Percentiles rank a stretch among this genome's conserved stretches.
These are phyloP conservation scores for Patiria pectinifera DNA, from an alignment of 53 echinoderm and acorn worm genomes.

Conservation along the genomic window DNA sequence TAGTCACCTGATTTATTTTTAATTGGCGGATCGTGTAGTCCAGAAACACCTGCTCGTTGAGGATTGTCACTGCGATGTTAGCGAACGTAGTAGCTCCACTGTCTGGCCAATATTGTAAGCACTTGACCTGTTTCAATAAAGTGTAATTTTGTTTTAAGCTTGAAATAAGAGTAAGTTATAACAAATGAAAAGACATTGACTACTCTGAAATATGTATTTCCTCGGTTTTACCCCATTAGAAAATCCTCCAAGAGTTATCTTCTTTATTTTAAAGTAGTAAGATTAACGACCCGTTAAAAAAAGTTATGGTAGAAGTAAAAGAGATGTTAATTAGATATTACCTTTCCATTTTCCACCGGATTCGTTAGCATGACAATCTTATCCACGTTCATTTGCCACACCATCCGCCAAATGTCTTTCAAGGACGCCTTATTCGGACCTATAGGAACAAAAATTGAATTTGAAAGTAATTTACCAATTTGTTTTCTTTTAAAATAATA, in stretches of 20 bases:
- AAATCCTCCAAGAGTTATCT: too few relatives aligned
- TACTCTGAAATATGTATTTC: too few relatives aligned
- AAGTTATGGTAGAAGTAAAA: too few relatives aligned
- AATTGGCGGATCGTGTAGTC: conserved; percentile 84
- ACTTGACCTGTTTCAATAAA: conserved; percentile 56
- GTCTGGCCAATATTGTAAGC: conserved; percentile 91
- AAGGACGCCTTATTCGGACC: conserved; percentile 75
- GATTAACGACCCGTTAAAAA: too few relatives aligned
- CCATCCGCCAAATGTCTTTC: conserved; percentile 83
- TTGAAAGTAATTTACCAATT: not conserved
- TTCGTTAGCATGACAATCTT: conserved; percentile 73
- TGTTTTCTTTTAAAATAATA: too few relatives aligned
- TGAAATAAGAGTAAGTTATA: too few relatives aligned
- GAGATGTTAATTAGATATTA: not conserved
- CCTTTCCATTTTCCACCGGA: conserved; percentile 84
- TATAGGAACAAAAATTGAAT: not conserved
- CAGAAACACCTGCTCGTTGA: conserved; percentile 50
- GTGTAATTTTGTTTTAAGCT: too few relatives aligned
- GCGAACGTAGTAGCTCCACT: conserved; percentile 56
- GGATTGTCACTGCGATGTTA: conserved; percentile 62
- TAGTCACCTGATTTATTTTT: conserved; percentile 6
- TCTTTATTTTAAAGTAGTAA: too few relatives aligned
- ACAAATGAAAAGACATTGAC: too few relatives aligned
- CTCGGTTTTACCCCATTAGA: too few relatives aligned
- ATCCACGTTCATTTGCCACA: conserved; percentile 72